phyloP scores from a whole-genome alignment of 2,797 vertebrate species.

The Enteromius trimaculatus region DNA sequence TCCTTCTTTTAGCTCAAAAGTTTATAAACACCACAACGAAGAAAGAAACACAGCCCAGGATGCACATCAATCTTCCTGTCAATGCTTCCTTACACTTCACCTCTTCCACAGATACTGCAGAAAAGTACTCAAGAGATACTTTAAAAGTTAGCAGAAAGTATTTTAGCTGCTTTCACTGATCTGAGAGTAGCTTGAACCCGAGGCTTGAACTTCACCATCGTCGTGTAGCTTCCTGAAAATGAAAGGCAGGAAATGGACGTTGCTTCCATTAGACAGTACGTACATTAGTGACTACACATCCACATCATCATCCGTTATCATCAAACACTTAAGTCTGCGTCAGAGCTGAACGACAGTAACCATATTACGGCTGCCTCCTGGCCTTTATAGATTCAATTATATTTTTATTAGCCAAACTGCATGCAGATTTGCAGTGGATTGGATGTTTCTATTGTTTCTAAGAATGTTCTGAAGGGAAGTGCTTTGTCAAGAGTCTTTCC shows the following conservation, averaged over 20 bases:
- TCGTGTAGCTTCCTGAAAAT: background rate
- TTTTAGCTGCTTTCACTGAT: background rate
- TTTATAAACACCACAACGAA: constrained; percentile 6
- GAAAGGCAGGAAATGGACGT: background rate
- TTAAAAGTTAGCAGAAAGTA: background rate
- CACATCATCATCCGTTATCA: background rate
- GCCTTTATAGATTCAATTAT: constrained; percentile 15
- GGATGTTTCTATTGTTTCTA: background rate
- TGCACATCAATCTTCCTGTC: background rate
- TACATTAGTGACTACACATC: background rate
- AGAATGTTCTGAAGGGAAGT: constrained; percentile 16
- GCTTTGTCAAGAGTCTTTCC: background rate
- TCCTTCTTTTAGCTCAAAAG: constrained; percentile 53
- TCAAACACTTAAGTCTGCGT: constrained; percentile 10
- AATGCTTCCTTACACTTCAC: constrained; percentile 62
- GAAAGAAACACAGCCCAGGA: background rate
- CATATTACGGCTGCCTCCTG: background rate
- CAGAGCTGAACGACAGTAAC: background rate
- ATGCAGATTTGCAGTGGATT: constrained; percentile 10
- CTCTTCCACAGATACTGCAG: background rate
- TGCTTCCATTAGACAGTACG: background rate
- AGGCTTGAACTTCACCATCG: background rate
- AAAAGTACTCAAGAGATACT: background rate
- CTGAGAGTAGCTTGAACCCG: background rate
- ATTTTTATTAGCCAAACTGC: constrained; percentile 17